Conservation (phyloP, 2,797 vertebrate genomes). For the Loris lydekkerianus region DNA sequence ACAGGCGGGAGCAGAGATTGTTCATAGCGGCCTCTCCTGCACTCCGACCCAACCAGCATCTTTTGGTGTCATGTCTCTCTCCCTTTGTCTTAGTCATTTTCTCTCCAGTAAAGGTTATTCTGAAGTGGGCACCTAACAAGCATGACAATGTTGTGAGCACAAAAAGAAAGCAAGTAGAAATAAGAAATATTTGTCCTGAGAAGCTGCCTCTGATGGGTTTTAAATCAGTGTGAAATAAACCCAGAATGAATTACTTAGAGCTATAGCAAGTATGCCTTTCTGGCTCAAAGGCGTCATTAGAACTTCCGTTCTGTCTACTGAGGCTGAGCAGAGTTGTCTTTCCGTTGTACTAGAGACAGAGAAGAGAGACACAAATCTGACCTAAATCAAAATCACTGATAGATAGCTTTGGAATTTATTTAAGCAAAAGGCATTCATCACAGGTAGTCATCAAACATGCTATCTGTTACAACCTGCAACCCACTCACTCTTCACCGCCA, state of each 20-base stretch:
- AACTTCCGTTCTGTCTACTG: background rate
- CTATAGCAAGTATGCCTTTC: background rate
- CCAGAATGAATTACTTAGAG: background rate
- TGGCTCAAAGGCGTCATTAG: background rate
- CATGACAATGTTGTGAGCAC: background rate
- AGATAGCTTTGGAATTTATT: background rate
- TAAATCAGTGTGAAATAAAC: background rate
- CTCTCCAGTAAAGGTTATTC: constrained; percentile 67
- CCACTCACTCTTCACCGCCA: background rate
- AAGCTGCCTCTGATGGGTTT: background rate
- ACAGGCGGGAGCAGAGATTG: constrained; percentile 40
- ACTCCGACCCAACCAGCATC: constrained; percentile 48
- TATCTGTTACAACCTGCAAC: constrained; percentile 25
- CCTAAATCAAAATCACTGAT: background rate
- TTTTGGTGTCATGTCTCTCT: constrained; percentile 54
- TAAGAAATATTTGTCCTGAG: background rate
- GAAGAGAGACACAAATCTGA: background rate
- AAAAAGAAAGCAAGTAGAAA: constrained; percentile 34
- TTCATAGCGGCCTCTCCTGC: constrained; percentile 40
- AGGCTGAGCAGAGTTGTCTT: background rate
- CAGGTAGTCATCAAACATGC: background rate
- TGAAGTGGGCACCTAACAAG: constrained; percentile 37
- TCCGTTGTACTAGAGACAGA: background rate
- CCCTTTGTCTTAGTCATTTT: constrained; percentile 84
- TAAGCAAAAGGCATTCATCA: background rate